phyloP scores from a whole-genome alignment of 2,888 invertebrate species.

The Hypselothyrea guttata region DNA sequence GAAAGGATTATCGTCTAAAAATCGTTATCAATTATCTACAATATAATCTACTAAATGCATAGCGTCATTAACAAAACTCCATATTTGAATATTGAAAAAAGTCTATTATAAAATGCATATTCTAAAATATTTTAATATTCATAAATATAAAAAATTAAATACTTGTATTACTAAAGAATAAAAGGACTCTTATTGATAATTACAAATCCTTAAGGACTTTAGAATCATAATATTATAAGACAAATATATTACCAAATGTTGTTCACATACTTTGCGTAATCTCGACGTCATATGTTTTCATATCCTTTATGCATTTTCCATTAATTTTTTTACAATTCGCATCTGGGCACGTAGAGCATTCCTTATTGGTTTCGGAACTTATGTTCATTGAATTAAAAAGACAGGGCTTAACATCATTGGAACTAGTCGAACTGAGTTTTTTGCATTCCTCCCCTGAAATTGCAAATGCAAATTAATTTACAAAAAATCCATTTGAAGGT shows the following conservation, averaged over 20 bases:
- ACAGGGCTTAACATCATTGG: constrained; percentile 12
- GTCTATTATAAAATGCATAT: too few relatives aligned
- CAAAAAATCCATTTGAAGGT: background rate
- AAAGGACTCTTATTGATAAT: too few relatives aligned
- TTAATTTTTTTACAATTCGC: constrained; percentile 20
- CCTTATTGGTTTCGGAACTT: constrained; percentile 17
- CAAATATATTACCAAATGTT: constrained; percentile 25
- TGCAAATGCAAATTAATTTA: background rate
- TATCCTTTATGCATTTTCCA: constrained; percentile 29
- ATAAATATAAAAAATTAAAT: too few relatives aligned
- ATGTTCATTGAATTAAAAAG: constrained; percentile 1
- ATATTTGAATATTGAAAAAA: too few relatives aligned
- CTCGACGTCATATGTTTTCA: constrained; percentile 28
- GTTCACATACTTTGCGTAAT: constrained; percentile 41
- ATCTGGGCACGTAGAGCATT: constrained; percentile 26
- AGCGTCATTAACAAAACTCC: too few relatives aligned
- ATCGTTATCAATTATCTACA: too few relatives aligned
- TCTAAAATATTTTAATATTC: too few relatives aligned
- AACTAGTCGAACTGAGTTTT: constrained; percentile 9
- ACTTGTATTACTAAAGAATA: too few relatives aligned
- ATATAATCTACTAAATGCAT: too few relatives aligned
- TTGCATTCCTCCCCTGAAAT: constrained; percentile 40
- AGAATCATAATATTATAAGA: background rate
- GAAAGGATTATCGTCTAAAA: too few relatives aligned
- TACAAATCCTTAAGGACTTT: too few relatives aligned